Evolutionary conservation across 2,797 vertebrate genomes (phyloP).

Genomic region (Apodemus agrarius): DNA sequence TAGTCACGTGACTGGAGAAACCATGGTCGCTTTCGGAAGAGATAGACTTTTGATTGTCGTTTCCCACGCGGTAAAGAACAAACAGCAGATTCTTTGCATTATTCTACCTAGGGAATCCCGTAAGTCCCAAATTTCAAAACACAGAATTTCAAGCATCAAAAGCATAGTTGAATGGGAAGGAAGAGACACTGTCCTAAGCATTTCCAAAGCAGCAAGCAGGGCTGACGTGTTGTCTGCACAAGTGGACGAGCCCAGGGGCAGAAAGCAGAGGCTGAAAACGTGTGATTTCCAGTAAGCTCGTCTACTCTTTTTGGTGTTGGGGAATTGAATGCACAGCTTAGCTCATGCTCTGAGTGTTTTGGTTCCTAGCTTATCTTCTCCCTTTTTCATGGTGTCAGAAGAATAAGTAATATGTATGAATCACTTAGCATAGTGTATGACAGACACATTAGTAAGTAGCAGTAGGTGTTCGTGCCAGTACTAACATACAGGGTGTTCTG

Average conservation of each 20-base stretch:
- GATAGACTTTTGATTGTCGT: background rate
- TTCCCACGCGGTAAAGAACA: background rate
- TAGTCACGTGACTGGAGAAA: background rate
- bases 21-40: background rate
- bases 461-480: background rate
- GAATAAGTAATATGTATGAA: background rate
- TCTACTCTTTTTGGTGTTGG: background rate
- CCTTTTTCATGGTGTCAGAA: background rate
- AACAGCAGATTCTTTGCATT: background rate
- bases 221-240: accelerated
- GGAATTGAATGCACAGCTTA: background rate
- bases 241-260: background rate
- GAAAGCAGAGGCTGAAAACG: background rate
- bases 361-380: background rate
- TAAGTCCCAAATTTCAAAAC: conserved; percentile 25
- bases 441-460: background rate
- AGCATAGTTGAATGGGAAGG: background rate
- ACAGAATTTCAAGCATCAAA: conserved; percentile 14
- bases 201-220: background rate
- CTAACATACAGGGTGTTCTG: background rate
- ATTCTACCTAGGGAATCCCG: background rate
- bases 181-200: background rate
- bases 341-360: background rate
- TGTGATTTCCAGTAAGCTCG: background rate
- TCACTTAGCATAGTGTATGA: background rate